Conservation (phyloP, 2,888 invertebrate genomes). For the Nomada ferruginata region DNA sequence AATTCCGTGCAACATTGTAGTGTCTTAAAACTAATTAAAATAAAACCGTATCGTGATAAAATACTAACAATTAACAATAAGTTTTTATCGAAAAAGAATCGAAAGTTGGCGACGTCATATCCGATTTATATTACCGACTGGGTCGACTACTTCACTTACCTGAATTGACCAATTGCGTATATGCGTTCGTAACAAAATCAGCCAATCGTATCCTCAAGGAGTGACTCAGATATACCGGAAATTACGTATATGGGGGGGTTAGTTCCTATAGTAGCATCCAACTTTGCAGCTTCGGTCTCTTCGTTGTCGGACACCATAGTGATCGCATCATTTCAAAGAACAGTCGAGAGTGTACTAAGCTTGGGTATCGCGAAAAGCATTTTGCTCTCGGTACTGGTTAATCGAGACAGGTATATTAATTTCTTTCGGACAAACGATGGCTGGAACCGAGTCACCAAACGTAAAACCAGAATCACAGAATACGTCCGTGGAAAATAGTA, state of each 20-base stretch:
- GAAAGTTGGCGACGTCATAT: background rate
- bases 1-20: no score
- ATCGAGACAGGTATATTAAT: background rate
- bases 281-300: conserved; percentile 62
- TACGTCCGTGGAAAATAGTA: conserved; percentile 72
- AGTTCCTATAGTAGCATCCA: conserved; percentile 27
- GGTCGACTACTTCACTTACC: conserved; percentile 26
- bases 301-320: conserved; percentile 69
- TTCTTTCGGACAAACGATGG: conserved; percentile 49
- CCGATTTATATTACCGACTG: background rate
- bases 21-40: no score
- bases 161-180: conserved; percentile 18
- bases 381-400: conserved; percentile 24
- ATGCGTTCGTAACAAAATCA: background rate
- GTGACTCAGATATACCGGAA: conserved; percentile 25
- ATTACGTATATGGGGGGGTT: conserved; percentile 19
- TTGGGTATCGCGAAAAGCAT: conserved; percentile 9
- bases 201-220: conserved; percentile 39
- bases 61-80: background rate
- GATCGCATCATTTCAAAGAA: conserved; percentile 47
- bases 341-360: background rate
- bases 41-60: background rate
- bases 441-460: conserved; percentile 75
- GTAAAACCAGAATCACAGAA: conserved; percentile 75
- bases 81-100: background rate